Evolutionary conservation across 2,888 invertebrate species (phyloP), one percentile per base, ranked within the genome.

Genomic region (Dendrolimus houi): DNA sequence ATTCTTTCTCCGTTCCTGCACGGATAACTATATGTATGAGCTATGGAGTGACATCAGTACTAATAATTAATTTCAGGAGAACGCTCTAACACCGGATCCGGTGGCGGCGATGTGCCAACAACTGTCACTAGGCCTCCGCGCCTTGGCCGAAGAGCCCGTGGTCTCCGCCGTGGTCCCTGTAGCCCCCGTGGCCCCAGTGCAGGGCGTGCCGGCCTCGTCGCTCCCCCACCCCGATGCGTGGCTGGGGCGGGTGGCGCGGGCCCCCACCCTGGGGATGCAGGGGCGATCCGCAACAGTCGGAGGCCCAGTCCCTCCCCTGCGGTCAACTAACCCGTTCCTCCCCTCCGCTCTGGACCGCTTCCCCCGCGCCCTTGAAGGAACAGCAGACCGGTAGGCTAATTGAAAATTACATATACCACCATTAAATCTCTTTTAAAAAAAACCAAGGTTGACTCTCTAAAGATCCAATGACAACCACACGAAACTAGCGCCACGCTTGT

Each of bases 141-240:
- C 96, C 58, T 92, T 96, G 61, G 93, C 93, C 8, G 93, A 93
- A 75, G 91, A 84, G 73, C 83, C 81, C 47, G 80, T 81, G 52
- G 29, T 3, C 29, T 6, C 29, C 17, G 17, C 17, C 6, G 70
- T 47, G 63, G 55, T 59, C 60, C 3, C 67, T 66, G 40, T 67
- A 65, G 62, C 71, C 70, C 7, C 47, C 9, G 64, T 63, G 52
- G 65, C 61, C 64, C 69, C 61, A 65, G 87, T 75, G 69, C 64
- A 70, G 65, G 65, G 64, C 58, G 58, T 47, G 12, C 60, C 61
- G 52, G 63, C 62, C 52, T 63, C 61, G 55, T 81, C 91, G 60
- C 89, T 95, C 77, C 96, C 96, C 41, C 95, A 94, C 80, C 95
- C 96, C 0, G 96, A 96, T 69, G 96, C 96, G 70, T 96, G 96